Percentiles rank a stretch among this genome's conserved stretches.
Conservation (phyloP, 2,113 vertebrate genomes). For the Arothron firmamentum region DNA sequence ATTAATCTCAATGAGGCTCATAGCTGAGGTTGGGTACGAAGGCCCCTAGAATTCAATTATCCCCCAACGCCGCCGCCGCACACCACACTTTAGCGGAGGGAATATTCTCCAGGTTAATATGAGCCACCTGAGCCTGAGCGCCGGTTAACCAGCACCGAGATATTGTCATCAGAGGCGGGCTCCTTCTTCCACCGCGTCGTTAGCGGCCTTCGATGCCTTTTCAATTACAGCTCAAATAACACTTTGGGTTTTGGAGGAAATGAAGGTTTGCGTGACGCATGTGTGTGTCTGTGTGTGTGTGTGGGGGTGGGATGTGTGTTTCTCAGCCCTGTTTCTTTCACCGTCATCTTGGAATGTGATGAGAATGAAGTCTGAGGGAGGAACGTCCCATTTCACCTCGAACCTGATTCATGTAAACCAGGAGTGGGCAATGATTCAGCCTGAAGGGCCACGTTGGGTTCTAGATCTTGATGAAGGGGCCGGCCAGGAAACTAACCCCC, state of each 20-base stretch:
- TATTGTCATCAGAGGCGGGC: slow-evolving; percentile 45
- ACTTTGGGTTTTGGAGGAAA: neutral
- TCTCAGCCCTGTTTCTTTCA: no score
- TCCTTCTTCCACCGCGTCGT: slow-evolving; percentile 27
- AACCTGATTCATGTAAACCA: no score
- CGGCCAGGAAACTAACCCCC: no score
- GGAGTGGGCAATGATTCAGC: no score
- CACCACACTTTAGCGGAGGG: slow-evolving; percentile 33
- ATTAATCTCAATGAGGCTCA: slow-evolving; percentile 98
- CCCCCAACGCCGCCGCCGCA: slow-evolving; percentile 30
- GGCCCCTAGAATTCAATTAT: slow-evolving; percentile 84
- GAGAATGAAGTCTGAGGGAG: no score
- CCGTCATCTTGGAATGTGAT: no score
- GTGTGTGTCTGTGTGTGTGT: neutral
- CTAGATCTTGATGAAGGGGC: no score
- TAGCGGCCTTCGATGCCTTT: slow-evolving; percentile 31
- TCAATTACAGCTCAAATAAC: slow-evolving; percentile 42
- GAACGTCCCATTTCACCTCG: no score
- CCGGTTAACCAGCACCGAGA: slow-evolving; percentile 64
- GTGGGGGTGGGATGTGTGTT: neutral
- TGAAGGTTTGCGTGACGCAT: slow-evolving; percentile 1
- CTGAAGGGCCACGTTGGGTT: no score
- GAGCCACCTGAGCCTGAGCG: slow-evolving; percentile 94
- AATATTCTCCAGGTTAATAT: slow-evolving; percentile 93
- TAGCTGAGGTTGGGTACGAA: slow-evolving; percentile 88